Conservation (phyloP, 1,140 invertebrate species). For the Watersipora subatra region DNA sequence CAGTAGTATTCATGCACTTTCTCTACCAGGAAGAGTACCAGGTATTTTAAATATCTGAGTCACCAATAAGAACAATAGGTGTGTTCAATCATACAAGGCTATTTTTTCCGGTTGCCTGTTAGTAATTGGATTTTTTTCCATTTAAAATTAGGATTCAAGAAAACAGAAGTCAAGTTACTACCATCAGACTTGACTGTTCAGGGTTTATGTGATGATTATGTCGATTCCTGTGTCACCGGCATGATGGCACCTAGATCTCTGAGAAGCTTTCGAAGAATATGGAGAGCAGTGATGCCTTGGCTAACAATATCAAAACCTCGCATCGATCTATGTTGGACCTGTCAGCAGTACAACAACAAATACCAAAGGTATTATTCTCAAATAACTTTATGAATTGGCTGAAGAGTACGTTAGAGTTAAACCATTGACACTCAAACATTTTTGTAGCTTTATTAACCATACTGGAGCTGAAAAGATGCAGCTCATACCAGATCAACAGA, state of each 20-base stretch:
- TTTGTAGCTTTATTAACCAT: not conserved
- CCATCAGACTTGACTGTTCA: conserved; percentile 8
- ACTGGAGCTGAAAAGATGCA: not conserved
- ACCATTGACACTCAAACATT: too few species aligned
- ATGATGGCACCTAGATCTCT: not conserved
- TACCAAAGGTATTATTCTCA: conserved; percentile 1
- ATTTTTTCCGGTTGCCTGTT: too few species aligned
- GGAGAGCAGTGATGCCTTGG: not conserved
- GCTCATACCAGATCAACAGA: conserved; percentile 1
- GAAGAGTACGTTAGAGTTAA: too few species aligned
- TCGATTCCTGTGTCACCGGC: not conserved
- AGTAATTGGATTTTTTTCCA: too few species aligned
- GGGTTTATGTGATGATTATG: conserved; percentile 5
- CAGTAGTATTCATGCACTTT: conserved; percentile 14
- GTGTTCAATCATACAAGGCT: too few species aligned
- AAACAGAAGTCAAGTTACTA: conserved; percentile 11
- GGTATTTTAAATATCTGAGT: too few species aligned
- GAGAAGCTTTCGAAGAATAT: conserved; percentile 1
- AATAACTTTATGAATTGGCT: too few species aligned
- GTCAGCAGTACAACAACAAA: conserved; percentile 5
- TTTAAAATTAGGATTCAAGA: conserved; percentile 16
- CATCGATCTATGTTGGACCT: conserved; percentile 7
- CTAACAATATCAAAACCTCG: not conserved
- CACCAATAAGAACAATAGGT: too few species aligned
- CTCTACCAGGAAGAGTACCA: conserved; percentile 16